Percentiles rank a stretch among this genome's conserved stretches.
Evolutionary conservation across 2,797 vertebrate species (phyloP).

Genomic region (Bucorvus abyssinicus): DNA sequence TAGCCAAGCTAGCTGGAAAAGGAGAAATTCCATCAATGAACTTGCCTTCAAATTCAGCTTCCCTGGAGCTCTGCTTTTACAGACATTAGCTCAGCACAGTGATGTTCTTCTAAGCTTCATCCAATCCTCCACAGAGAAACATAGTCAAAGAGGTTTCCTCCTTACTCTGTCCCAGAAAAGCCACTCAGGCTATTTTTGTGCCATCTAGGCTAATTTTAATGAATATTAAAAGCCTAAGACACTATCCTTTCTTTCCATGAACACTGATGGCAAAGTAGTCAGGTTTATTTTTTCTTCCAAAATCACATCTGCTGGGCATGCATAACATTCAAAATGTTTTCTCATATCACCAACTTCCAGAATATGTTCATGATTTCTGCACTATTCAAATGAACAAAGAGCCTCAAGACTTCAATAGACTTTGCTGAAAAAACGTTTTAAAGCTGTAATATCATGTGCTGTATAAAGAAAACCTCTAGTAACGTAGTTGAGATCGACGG

Average conservation of each 20-base stretch:
- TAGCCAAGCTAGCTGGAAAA: background rate
- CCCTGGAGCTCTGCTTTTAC: background rate
- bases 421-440: background rate
- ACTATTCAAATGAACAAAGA: background rate
- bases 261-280: slow-evolving; percentile 81
- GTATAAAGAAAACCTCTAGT: background rate
- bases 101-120: background rate
- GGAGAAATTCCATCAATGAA: background rate
- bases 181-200: background rate
- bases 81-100: background rate
- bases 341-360: background rate
- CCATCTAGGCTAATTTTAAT: background rate
- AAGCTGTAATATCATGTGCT: background rate
- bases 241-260: slow-evolving; percentile 85
- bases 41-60: background rate
- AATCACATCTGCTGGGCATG: slow-evolving; percentile 86
- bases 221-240: slow-evolving; percentile 73
- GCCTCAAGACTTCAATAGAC: background rate
- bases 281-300: slow-evolving; percentile 85
- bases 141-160: background rate
- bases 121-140: background rate
- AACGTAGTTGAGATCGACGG: background rate
- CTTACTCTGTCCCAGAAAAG: background rate
- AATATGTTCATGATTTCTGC: background rate
- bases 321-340: background rate